These are phyloP conservation scores for Orussus abietinus DNA, from an alignment of 1,140 invertebrate species.

Conservation along the genomic window DNA sequence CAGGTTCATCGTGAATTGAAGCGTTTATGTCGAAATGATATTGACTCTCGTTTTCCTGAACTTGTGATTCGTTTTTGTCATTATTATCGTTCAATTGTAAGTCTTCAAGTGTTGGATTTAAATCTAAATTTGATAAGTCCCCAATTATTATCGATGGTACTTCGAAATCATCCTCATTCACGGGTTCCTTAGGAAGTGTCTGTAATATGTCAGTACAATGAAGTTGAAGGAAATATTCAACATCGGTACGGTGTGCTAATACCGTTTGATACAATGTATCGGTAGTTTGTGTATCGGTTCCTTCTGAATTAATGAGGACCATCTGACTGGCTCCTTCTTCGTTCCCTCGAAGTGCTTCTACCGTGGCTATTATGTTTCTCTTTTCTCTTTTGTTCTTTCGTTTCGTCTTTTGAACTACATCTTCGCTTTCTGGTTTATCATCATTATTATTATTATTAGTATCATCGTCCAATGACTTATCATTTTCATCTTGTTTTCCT, in stretches of 20 bases:
- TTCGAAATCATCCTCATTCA: background rate
- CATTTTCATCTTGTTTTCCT: constrained; percentile 44
- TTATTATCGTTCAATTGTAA: constrained; percentile 36
- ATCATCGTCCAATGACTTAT: constrained; percentile 26
- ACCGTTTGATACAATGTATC: constrained; percentile 39
- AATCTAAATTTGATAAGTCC: constrained; percentile 16
- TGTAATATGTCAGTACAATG: constrained; percentile 33
- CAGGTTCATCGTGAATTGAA: constrained; percentile 19
- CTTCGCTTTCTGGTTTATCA: constrained; percentile 23
- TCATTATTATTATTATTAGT: background rate
- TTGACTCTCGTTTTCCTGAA: constrained; percentile 14
- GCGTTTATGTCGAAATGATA: constrained; percentile 45
- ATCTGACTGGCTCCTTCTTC: constrained; percentile 41
- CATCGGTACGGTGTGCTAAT: constrained; percentile 34
- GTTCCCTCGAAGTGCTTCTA: constrained; percentile 46
- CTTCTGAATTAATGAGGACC: constrained; percentile 27
- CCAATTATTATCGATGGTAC: constrained; percentile 11
- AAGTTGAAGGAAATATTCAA: constrained; percentile 23
- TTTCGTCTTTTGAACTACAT: constrained; percentile 30
- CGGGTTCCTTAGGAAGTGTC: constrained; percentile 3
- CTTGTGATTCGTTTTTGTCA: constrained; percentile 3
- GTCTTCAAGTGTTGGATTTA: constrained; percentile 23
- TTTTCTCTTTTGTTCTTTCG: constrained; percentile 35
- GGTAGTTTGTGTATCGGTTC: constrained; percentile 39
- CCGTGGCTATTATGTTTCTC: constrained; percentile 37